Percentiles rank a stretch among this genome's conserved stretches.
These are phyloP conservation scores for Drosophila arizonae DNA, from an alignment of 1,140 invertebrate genomes.

Conservation along the genomic window DNA sequence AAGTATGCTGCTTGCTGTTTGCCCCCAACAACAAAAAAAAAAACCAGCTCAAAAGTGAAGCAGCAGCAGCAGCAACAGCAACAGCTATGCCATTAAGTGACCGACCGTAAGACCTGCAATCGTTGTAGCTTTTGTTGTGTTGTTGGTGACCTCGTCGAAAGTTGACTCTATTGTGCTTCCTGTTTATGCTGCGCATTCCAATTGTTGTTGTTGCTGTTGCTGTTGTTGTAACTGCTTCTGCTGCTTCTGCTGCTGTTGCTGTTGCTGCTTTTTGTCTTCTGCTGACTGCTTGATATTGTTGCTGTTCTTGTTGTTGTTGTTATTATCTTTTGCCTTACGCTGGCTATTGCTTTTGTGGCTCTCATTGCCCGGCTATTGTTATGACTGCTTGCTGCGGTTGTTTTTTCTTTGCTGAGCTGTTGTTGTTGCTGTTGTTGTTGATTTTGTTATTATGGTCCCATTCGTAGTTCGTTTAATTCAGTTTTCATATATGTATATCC, in stretches of 20 bases:
- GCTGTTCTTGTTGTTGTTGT: constrained; percentile 37
- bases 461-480: constrained; percentile 81
- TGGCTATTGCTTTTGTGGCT: constrained; percentile 71
- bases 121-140: constrained; percentile 44
- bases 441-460: constrained; percentile 70
- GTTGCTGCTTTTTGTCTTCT: constrained; percentile 45
- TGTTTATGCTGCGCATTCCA: constrained; percentile 72
- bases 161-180: constrained; percentile 79
- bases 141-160: constrained; percentile 73
- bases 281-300: constrained; percentile 11
- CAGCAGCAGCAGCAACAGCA: constrained; percentile 17
- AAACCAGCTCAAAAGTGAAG: constrained; percentile 44
- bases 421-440: constrained; percentile 39
- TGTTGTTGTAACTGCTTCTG: constrained; percentile 24
- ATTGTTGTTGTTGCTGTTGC: constrained; percentile 55
- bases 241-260: constrained; percentile 27
- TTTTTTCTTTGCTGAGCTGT: neutral
- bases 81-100: constrained; percentile 75
- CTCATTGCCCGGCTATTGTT: constrained; percentile 56
- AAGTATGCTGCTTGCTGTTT: constrained; percentile 73
- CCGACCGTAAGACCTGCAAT: constrained; percentile 78
- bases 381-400: constrained; percentile 37
- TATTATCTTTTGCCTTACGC: constrained; percentile 76
- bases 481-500: constrained; percentile 75
- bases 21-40: constrained; percentile 27